These are phyloP conservation scores for Oncorhynchus nerka DNA, from an alignment of 2,113 vertebrate genomes.

Conservation along the genomic window DNA sequence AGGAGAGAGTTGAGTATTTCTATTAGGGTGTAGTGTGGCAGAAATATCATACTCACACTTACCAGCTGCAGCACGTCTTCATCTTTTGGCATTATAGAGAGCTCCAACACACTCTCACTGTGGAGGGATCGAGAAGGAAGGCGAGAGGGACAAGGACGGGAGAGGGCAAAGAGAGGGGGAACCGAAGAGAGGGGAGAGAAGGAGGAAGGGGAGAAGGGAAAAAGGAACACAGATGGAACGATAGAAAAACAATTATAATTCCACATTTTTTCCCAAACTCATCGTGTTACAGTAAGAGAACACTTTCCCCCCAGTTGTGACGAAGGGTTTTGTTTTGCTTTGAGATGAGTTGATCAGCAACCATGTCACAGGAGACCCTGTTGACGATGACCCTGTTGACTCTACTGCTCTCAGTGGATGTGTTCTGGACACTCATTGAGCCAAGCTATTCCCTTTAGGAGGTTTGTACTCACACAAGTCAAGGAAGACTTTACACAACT, in stretches of 20 bases:
- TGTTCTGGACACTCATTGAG: conserved; percentile 1
- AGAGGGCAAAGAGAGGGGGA: not conserved
- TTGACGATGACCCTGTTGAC: not conserved
- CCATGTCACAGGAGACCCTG: not conserved
- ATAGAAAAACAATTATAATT: not conserved
- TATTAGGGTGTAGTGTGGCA: conserved; percentile 12
- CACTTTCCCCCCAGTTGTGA: not conserved
- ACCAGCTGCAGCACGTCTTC: conserved; percentile 97
- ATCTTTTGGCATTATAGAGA: conserved; percentile 97
- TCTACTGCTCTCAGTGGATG: not conserved
- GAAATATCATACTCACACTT: conserved; percentile 68
- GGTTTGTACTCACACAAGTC: not conserved
- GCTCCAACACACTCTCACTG: conserved; percentile 90
- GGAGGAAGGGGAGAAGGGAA: not conserved
- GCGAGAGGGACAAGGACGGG: not conserved
- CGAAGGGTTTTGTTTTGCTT: not conserved
- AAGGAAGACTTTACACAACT: not conserved
- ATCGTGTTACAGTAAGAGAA: not conserved
- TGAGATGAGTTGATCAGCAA: not conserved
- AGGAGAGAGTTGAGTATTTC: not conserved
- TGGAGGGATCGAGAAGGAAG: conserved; percentile 27
- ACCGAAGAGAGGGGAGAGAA: not conserved
- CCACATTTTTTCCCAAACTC: not conserved
- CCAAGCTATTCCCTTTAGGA: conserved; percentile 24
- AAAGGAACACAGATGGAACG: not conserved